Evolutionary conservation across 2,888 invertebrate genomes (phyloP).

Genomic region (Spisula subtruncata): DNA sequence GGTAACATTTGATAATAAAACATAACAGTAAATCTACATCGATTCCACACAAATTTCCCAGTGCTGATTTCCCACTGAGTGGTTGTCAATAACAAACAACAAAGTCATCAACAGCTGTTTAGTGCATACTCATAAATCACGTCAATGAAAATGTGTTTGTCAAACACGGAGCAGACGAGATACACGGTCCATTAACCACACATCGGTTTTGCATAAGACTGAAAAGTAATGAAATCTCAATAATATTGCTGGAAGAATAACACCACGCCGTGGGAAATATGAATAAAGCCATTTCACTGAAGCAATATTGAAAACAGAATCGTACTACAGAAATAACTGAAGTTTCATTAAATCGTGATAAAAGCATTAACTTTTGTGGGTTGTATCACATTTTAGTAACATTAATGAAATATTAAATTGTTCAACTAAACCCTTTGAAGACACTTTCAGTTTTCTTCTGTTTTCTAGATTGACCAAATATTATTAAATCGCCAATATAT

Average conservation of each 20-base stretch:
- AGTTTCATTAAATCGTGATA: neutral
- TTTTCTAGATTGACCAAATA: too few species aligned
- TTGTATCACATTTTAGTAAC: too few species aligned
- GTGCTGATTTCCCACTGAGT: neutral
- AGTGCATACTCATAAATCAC: constrained; percentile 50
- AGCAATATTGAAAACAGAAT: neutral
- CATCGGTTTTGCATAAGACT: constrained; percentile 24
- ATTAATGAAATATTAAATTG: neutral
- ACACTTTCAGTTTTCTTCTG: too few species aligned
- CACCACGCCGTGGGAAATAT: neutral
- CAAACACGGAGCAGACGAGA: constrained; percentile 31
- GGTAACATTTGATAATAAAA: neutral
- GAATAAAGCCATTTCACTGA: neutral
- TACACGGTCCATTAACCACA: constrained; percentile 38
- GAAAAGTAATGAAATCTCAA: constrained; percentile 28
- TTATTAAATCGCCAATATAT: too few species aligned
- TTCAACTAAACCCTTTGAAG: too few species aligned
- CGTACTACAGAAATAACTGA: neutral
- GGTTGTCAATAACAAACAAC: constrained; percentile 43
- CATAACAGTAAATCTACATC: too few species aligned
- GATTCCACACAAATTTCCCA: neutral
- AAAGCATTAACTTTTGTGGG: neutral
- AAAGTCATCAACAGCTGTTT: constrained; percentile 43
- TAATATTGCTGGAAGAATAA: neutral
- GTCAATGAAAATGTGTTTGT: constrained; percentile 20